Base-by-base conservation (phyloP, 2,888 invertebrate genomes). In the Quadriops clusia region DNA sequence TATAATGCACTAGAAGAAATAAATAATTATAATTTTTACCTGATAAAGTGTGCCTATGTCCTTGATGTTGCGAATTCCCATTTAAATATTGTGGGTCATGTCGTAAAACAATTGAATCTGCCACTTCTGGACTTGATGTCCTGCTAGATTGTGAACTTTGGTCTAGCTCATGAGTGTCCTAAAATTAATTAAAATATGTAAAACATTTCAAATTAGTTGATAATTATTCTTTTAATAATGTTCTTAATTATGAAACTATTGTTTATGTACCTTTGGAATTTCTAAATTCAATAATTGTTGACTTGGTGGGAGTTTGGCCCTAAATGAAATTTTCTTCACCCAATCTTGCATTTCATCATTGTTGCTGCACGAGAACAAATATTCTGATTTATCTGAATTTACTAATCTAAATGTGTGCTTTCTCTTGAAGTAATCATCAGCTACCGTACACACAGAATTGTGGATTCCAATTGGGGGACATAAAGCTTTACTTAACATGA, bases 401-500 rank as follows among this genome's bases (percentile, higher is more conserved):
- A 74, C 70, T 34, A 97, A 64, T 23, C 94, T 75, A 68, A 93
- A 91, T 17, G 94, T 93, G 54, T 93, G 72, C 53, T 93, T 90
- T 53, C 89, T 80, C 61, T 97, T 97, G 8, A 86, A 89, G 64
- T 97, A 97, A 64, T 97, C 93, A 15, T 80, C 77, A 2, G 94
- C 94, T 5, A 81, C 74, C 32, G 77, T 77, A 57, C 91, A 94
- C 22, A 70, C 70, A 0, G 93, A 90, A 34, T 77, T 74, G 21
- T 77, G 64, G 18, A 79, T 77, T 42, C 78, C 82, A 14, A 93
- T 85, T 0, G 91, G 90, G 0, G 91, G 82, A 3, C 85, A 80
- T 0, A 85, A 82, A 0, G 93, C 91, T 64, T 86, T 84, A 49
- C 87, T 82, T 42, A 77, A 77, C 37, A 76, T 70, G 64, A 93